A percentile compares a stretch with the other conserved stretches of the same genome.
Evolutionary conservation across 2,888 invertebrate genomes (phyloP).

Genomic region (Sussaba pulchella): DNA sequence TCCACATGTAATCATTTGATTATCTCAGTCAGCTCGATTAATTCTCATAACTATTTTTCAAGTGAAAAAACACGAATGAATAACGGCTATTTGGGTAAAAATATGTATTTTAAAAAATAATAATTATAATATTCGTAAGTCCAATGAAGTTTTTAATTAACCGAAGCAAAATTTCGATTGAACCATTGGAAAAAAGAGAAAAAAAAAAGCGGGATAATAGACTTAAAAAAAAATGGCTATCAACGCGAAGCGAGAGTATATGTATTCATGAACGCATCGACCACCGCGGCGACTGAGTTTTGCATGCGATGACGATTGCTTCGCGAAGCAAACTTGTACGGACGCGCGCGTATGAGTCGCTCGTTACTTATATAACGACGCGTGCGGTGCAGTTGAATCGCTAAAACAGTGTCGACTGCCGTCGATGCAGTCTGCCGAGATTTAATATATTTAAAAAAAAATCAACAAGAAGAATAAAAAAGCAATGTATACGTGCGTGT

Average conservation of each 20-base stretch:
- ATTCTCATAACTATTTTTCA: no score
- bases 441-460: slow-evolving; percentile 41
- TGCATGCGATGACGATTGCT: slow-evolving; percentile 29
- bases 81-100: no score
- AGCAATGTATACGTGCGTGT: not conserved
- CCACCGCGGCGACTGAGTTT: not conserved
- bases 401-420: slow-evolving; percentile 70
- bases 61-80: no score
- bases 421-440: slow-evolving; percentile 57
- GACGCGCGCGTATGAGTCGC: slow-evolving; percentile 67
- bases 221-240: no score
- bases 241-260: not conserved
- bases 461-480: no score
- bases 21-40: not conserved
- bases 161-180: no score
- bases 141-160: no score
- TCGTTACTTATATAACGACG: slow-evolving; percentile 74
- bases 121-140: no score
- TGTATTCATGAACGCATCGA: not conserved
- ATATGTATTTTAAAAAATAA: no score
- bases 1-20: slow-evolving; percentile 6
- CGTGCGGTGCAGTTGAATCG: slow-evolving; percentile 65
- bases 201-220: not conserved
- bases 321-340: slow-evolving; percentile 53
- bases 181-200: no score